A percentile compares a stretch with the other conserved stretches of the same genome.
phyloP scores from a whole-genome alignment of 2,113 vertebrate genomes.

The Gopherus flavomarginatus region DNA sequence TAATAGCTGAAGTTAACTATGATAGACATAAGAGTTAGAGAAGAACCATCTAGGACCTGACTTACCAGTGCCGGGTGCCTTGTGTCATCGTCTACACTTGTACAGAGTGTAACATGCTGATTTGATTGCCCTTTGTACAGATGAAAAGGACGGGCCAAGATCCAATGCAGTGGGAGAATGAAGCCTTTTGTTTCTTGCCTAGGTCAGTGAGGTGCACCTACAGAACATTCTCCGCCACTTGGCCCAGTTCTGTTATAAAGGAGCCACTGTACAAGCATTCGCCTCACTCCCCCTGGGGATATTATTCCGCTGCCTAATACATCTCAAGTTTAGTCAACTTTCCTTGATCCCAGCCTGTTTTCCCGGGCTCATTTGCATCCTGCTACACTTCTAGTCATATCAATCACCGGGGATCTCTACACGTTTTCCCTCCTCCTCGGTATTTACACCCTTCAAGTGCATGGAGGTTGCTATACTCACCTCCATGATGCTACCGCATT shows the following conservation, averaged over 20 bases:
- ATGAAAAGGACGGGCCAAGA: fast-evolving
- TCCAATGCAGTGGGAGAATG: background rate
- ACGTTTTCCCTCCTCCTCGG: background rate
- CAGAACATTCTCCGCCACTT: background rate
- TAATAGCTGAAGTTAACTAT: background rate
- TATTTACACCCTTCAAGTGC: background rate
- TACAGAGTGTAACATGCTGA: background rate
- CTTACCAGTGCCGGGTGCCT: background rate
- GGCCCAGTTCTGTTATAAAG: background rate
- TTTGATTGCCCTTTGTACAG: background rate
- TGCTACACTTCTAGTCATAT: background rate
- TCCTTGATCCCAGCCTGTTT: background rate
- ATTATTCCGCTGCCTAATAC: background rate
- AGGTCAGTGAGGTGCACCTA: background rate
- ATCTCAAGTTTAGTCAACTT: background rate
- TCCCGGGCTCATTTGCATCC: background rate
- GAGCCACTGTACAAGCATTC: background rate
- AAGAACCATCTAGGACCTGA: background rate
- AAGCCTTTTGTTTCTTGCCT: background rate
- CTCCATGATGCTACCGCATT: background rate
- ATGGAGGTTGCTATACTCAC: background rate
- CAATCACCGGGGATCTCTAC: background rate
- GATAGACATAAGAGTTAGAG: fast-evolving
- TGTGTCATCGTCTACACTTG: background rate
- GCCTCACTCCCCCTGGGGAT: background rate